Evolutionary conservation across 2,113 vertebrate genomes (phyloP), one percentile per base, ranked within the genome.

Genomic region (Pterocles orientalis): DNA sequence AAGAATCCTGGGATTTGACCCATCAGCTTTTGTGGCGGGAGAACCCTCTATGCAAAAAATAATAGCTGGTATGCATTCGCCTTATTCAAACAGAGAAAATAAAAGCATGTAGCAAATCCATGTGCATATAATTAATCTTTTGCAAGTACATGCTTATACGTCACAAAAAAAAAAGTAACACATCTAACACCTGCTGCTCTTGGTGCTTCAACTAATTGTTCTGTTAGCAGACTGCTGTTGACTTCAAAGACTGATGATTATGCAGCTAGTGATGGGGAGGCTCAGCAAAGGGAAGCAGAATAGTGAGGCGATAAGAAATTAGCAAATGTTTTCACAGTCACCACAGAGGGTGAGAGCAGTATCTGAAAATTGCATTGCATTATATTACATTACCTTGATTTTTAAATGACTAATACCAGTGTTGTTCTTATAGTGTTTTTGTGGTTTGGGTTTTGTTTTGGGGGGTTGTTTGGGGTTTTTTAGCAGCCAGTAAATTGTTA

Each of bases 161-260:
- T 54, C 69, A 75, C n/a, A 65, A 68, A 76, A 68, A 68, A 76
- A 68, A 89, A 76, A 61, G 14, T 21, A 94, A 34, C 58, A 54
- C 24, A 28, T 87, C 53, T 48, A 87, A 23, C 75, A 85, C 82
- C 57, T 85, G 86, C 89, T 69, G 73, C 66, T 94, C 66, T 14
- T 60, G 29, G 39, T 92, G 33, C 85, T 95, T 94, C 87, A 79
- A 16, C 48, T 90, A 93, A 93, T 90, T 94, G 70, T 57, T 83
- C 80, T 61, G 34, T 56, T 85, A 85, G 73, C 70, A 96, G 66
- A 60, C 19, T 78, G 41, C 43, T 82, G 8, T 61, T 61, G 53
- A 61, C 92, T 93, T 93, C 85, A 93, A 82, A 95, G 73, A 17
- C 48, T 91, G 73, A 54, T 68, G 73, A 82, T 76, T 79, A 24